Evolutionary conservation across 2,113 vertebrate genomes (phyloP).

Genomic region (Sceloporus tristichus): DNA sequence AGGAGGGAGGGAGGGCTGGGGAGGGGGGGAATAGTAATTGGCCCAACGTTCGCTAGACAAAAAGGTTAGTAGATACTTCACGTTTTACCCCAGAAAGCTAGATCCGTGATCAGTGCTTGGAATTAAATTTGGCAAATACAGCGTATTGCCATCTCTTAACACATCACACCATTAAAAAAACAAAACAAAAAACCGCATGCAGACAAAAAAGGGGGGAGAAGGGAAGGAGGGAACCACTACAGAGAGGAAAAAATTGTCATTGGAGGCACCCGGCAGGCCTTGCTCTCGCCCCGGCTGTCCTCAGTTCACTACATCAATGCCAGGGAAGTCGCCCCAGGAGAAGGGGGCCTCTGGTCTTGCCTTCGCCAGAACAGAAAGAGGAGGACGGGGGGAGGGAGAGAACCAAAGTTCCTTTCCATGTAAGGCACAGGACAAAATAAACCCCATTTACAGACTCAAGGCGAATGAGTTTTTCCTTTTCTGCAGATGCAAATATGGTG

Average conservation of each 20-base stretch:
- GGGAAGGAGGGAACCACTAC: constrained; percentile 45
- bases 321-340: constrained; percentile 72
- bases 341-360: constrained; percentile 76
- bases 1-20: constrained; percentile 42
- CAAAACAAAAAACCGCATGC: constrained; percentile 75
- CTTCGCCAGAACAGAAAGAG: constrained; percentile 68
- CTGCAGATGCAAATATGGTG: constrained; percentile 85
- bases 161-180: constrained; percentile 73
- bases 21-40: constrained; percentile 44
- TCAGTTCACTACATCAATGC: constrained; percentile 72
- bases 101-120: constrained; percentile 78
- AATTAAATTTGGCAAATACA: constrained; percentile 72
- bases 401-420: constrained; percentile 89
- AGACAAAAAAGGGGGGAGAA: constrained; percentile 54
- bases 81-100: constrained; percentile 72
- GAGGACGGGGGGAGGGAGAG: constrained; percentile 53
- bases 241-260: constrained; percentile 52
- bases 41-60: constrained; percentile 61
- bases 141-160: constrained; percentile 71
- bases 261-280: constrained; percentile 72
- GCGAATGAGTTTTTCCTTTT: constrained; percentile 71
- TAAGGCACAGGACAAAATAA: constrained; percentile 99
- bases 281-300: constrained; percentile 74
- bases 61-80: constrained; percentile 70
- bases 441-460: constrained; percentile 86